Evolutionary conservation across 2,113 vertebrate genomes (phyloP).

Genomic region (Boulengeromyrus knoepffleri): DNA sequence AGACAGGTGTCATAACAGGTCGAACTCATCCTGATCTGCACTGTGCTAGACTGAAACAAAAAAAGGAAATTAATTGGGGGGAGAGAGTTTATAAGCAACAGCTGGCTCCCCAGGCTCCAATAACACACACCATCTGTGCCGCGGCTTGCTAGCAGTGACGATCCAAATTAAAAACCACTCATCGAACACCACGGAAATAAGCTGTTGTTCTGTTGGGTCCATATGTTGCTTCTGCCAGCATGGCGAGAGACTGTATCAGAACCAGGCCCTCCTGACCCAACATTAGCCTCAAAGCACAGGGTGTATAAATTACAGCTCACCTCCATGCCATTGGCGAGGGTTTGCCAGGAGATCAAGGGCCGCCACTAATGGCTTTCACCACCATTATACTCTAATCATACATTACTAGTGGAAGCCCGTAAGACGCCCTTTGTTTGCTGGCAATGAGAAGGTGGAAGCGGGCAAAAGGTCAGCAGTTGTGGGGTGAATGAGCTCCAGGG

Average conservation of each 20-base stretch:
- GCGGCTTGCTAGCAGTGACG: constrained; percentile 75
- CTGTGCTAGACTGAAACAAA: constrained; percentile 39
- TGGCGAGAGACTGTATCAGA: constrained; percentile 20
- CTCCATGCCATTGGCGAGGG: not conserved
- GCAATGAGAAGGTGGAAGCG: not conserved
- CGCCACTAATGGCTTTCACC: not conserved
- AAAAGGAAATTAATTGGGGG: constrained; percentile 20
- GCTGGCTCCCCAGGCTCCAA: constrained; percentile 76
- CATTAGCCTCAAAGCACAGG: not conserved
- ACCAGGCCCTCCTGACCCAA: not conserved
- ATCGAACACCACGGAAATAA: constrained; percentile 69
- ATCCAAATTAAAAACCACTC: constrained; percentile 78
- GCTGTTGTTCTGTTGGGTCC: constrained; percentile 60
- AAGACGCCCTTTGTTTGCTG: not conserved
- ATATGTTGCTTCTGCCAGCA: constrained; percentile 54
- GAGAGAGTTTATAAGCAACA: constrained; percentile 77
- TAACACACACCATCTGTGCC: constrained; percentile 77
- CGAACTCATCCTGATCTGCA: constrained; percentile 80
- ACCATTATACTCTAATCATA: not conserved
- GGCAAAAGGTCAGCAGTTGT: not conserved
- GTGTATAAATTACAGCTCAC: not conserved
- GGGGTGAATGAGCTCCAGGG: not conserved
- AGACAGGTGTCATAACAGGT: constrained; percentile 35
- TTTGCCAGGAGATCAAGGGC: not conserved
- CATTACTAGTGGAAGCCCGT: not conserved